A percentile compares a stretch with the other conserved stretches of the same genome.
Evolutionary conservation across 2,113 vertebrate species (phyloP).

Genomic region (Sisor rabdophorus): DNA sequence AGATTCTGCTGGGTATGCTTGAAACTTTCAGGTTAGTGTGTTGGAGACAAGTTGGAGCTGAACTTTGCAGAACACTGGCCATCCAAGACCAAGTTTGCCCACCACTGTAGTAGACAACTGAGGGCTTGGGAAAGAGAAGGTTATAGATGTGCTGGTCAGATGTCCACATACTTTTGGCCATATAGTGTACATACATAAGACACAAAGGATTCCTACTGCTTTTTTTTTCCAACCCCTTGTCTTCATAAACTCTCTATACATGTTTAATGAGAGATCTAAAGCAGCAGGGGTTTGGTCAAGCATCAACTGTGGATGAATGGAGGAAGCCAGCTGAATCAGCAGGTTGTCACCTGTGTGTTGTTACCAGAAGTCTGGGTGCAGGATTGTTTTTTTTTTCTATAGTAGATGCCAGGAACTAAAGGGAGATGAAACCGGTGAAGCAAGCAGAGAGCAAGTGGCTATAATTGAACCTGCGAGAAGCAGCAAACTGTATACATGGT

Average conservation of each 20-base stretch:
- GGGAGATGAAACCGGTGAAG: not conserved
- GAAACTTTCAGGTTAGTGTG: no score
- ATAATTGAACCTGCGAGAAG: slow-evolving; percentile 2
- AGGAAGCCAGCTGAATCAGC: not conserved
- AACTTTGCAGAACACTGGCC: no score
- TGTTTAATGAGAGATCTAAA: not conserved
- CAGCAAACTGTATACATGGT: not conserved
- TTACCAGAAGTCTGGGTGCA: not conserved
- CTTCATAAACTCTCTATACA: not conserved
- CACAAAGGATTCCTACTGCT: not conserved
- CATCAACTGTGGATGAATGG: not conserved
- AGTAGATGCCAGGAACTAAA: not conserved
- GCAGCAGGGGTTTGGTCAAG: not conserved
- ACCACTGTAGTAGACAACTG: no score
- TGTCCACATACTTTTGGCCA: no score
- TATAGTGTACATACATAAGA: not conserved
- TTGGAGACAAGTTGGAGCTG: no score
- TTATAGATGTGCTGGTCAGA: no score
- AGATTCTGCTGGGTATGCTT: no score
- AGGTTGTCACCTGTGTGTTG: not conserved
- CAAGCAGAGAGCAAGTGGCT: not conserved
- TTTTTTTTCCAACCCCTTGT: not conserved
- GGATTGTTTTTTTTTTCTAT: not conserved
- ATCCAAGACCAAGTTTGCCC: no score
- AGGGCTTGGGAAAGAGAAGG: no score